phyloP scores from a whole-genome alignment of 1,140 invertebrate genomes.

The Lepidurus arcticus region DNA sequence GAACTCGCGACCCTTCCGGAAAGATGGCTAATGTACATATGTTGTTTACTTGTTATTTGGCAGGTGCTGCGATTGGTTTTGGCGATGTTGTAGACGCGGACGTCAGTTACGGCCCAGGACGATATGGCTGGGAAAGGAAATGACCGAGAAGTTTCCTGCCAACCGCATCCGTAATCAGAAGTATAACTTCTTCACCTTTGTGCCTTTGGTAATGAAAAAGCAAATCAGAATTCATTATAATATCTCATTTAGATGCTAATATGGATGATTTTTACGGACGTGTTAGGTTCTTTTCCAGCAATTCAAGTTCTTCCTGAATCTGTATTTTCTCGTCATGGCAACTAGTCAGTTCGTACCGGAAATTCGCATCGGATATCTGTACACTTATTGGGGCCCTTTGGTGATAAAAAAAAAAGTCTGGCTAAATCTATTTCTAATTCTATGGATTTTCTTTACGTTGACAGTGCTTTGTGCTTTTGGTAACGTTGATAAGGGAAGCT shows the following conservation, averaged over 20 bases:
- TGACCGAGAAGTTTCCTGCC: slow-evolving; percentile 67
- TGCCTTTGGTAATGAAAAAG: slow-evolving; percentile 75
- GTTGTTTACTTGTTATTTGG: slow-evolving; percentile 39
- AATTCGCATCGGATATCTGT: slow-evolving; percentile 92
- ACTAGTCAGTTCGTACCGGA: slow-evolving; percentile 95
- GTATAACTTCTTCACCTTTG: slow-evolving; percentile 96
- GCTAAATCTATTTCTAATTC: slow-evolving; percentile 16
- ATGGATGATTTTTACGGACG: slow-evolving; percentile 38
- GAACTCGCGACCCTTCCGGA: too few species aligned
- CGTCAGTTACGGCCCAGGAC: slow-evolving; percentile 59
- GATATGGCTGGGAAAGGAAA: slow-evolving; percentile 52
- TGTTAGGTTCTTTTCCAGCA: slow-evolving; percentile 89
- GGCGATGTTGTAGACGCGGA: slow-evolving; percentile 61
- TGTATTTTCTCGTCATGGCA: slow-evolving; percentile 98
- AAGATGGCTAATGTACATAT: too few species aligned
- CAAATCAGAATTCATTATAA: slow-evolving; percentile 31
- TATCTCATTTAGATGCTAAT: slow-evolving; percentile 17
- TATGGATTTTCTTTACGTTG: slow-evolving; percentile 39
- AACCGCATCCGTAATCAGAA: slow-evolving; percentile 99
- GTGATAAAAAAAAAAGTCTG: slow-evolving; percentile 47
- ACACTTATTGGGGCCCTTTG: slow-evolving; percentile 98
- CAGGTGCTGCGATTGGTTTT: slow-evolving; percentile 59
- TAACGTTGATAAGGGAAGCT: slow-evolving; percentile 92
- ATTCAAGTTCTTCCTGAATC: slow-evolving; percentile 97
- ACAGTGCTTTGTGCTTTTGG: slow-evolving; percentile 87